Evolutionary conservation across 2,888 invertebrate genomes (phyloP).

Genomic region (Carpatolechia fugitivella): DNA sequence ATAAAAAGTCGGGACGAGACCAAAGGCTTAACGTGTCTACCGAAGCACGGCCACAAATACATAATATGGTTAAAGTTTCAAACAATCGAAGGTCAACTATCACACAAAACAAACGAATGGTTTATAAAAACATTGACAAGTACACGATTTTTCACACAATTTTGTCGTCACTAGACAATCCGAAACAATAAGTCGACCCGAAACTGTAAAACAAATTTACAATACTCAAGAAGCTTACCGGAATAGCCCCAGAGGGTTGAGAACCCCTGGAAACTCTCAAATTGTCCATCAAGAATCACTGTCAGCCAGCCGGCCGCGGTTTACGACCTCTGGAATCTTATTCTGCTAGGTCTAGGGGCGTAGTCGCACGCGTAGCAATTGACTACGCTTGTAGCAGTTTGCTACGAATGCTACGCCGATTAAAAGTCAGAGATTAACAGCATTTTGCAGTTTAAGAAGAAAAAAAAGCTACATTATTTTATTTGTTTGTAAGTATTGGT

Average conservation of each 20-base stretch:
- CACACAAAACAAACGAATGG: neutral
- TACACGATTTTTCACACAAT: neutral
- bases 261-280: constrained; percentile 60
- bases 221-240: constrained; percentile 28
- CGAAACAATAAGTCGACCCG: constrained; percentile 16
- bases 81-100: no score
- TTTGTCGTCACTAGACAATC: neutral
- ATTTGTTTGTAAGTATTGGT: no score
- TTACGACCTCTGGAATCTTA: constrained; percentile 54
- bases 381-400: no score
- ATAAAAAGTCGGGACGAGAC: no score
- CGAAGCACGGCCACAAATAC: no score
- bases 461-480: no score
- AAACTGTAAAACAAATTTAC: constrained; percentile 47
- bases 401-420: no score
- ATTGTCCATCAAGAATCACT: constrained; percentile 77
- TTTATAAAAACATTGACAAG: neutral
- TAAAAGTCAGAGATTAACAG: no score
- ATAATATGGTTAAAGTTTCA: no score
- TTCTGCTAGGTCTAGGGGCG: neutral
- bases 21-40: no score
- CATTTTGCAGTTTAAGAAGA: no score
- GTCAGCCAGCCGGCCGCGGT: constrained; percentile 51
- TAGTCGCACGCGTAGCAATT: neutral
- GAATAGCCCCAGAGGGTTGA: constrained; percentile 32